phyloP scores from a whole-genome alignment of 2,888 invertebrate genomes.

The Trachelus tabidus region DNA sequence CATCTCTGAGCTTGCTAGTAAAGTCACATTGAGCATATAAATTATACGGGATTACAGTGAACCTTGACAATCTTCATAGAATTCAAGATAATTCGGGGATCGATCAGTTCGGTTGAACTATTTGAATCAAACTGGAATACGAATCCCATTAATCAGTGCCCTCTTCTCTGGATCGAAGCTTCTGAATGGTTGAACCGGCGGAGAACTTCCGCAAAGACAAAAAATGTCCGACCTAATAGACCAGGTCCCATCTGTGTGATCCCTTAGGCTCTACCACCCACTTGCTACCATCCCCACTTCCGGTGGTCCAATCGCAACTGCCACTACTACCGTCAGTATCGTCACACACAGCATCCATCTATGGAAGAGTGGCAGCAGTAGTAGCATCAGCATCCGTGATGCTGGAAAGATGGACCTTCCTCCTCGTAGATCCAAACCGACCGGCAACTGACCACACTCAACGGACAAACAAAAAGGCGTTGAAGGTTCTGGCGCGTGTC shows the following conservation, averaged over 20 bases:
- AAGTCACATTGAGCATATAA: not conserved
- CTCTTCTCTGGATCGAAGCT: not conserved
- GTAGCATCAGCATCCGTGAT: constrained; percentile 12
- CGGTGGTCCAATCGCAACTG: not conserved
- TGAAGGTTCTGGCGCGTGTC: constrained; percentile 37
- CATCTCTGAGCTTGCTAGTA: not conserved
- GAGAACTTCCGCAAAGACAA: not conserved
- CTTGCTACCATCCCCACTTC: not conserved
- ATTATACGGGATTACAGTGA: not conserved
- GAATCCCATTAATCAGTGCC: not conserved
- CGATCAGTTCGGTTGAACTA: not conserved
- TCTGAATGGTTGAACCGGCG: not conserved
- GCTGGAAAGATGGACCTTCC: constrained; percentile 15
- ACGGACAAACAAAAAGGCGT: constrained; percentile 31
- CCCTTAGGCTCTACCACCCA: constrained; percentile 2
- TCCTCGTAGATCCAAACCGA: constrained; percentile 21
- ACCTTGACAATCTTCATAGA: not conserved
- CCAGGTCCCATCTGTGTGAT: constrained; percentile 17
- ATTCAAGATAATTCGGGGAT: not conserved
- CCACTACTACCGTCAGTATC: not conserved
- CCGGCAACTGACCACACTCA: constrained; percentile 44
- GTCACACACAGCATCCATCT: not conserved
- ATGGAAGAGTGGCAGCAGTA: not conserved
- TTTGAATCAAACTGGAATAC: not conserved
- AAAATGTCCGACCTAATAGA: constrained; percentile 10